phyloP scores from a whole-genome alignment of 2,113 vertebrate species.

The Phrynocephalus versicolor region DNA sequence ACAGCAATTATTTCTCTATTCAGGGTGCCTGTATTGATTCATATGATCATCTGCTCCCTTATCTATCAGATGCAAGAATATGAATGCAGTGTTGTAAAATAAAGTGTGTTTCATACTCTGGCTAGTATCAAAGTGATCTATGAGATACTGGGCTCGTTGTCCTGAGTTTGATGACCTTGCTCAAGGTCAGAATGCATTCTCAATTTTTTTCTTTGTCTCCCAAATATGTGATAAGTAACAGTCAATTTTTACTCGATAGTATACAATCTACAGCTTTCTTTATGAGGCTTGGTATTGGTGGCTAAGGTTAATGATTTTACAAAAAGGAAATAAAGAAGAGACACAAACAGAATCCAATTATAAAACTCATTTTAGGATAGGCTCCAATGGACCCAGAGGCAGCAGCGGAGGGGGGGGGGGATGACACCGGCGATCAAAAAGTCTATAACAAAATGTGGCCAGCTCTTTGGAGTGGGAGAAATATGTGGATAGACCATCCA shows the following conservation, averaged over 20 bases:
- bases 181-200: neutral
- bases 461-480: neutral
- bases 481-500: neutral
- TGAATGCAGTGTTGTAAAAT: neutral
- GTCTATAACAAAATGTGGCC: neutral
- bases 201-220: neutral
- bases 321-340: constrained; percentile 9
- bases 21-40: neutral
- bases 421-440: constrained; percentile 10
- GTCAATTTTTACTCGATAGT: constrained; percentile 8
- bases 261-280: neutral
- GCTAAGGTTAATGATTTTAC: constrained; percentile 30
- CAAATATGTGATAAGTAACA: neutral
- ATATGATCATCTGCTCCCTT: neutral
- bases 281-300: neutral
- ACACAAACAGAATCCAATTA: constrained; percentile 27
- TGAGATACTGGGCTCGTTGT: neutral
- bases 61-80: neutral
- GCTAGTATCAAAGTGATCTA: neutral
- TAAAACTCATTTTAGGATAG: constrained; percentile 26
- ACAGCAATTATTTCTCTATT: neutral
- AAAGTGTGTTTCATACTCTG: neutral
- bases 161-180: constrained; percentile 9
- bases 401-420: too few relatives aligned
- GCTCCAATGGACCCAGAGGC: constrained; percentile 14